These are phyloP conservation scores for Anas platyrhynchos DNA, from an alignment of 2,113 vertebrate species.

Conservation along the genomic window DNA sequence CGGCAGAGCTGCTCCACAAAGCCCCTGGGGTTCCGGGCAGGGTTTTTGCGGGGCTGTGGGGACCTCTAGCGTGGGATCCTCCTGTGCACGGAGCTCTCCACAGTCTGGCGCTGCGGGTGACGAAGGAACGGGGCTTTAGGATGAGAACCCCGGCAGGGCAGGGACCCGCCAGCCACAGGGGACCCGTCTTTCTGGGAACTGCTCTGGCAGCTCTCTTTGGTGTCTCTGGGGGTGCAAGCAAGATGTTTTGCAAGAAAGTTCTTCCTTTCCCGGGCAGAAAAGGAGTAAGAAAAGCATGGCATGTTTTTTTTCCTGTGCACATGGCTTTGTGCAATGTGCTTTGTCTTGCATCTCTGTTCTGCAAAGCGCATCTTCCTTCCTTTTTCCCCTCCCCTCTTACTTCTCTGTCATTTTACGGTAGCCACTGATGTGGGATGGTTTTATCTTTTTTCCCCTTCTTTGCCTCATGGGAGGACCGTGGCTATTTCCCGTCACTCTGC, in stretches of 20 bases:
- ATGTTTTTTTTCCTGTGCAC: not conserved
- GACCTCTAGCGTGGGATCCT: slow-evolving; percentile 65
- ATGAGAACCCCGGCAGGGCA: not conserved
- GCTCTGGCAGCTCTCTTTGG: not conserved
- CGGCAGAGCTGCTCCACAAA: not conserved
- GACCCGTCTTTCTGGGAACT: not conserved
- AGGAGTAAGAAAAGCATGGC: not conserved
- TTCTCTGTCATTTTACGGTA: not conserved
- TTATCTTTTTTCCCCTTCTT: not conserved
- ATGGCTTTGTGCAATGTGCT: not conserved
- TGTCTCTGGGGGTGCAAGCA: not conserved
- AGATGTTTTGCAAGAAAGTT: not conserved
- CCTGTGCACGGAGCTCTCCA: not conserved
- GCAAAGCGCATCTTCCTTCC: slow-evolving; percentile 10
- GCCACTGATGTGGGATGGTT: not conserved
- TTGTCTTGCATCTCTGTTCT: not conserved
- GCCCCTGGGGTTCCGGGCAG: not conserved
- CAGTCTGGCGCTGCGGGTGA: accelerated
- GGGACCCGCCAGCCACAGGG: accelerated
- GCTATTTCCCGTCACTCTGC: not conserved
- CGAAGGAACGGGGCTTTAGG: not conserved
- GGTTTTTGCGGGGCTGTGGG: slow-evolving; percentile 57
- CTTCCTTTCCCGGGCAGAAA: not conserved
- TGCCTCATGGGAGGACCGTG: not conserved
- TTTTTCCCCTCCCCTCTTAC: not conserved